A percentile compares a stretch with the other conserved stretches of the same genome.
Evolutionary conservation across 2,888 invertebrate genomes (phyloP).

Genomic region (Ctena decussata): DNA sequence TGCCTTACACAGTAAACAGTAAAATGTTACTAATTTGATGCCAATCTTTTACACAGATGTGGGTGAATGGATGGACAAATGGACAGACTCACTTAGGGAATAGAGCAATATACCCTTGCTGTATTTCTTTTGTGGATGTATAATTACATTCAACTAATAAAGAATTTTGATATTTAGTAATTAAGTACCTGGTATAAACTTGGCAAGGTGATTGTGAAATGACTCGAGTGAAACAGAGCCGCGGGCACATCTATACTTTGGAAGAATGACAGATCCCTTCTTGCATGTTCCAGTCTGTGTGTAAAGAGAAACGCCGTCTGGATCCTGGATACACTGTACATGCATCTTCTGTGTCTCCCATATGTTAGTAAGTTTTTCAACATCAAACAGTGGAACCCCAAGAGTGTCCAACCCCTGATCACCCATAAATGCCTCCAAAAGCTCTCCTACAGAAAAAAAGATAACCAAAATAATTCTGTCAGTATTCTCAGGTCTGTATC

Average conservation of each 20-base stretch:
- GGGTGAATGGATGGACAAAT: no score
- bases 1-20: no score
- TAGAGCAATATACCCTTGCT: no score
- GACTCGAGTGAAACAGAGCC: slow-evolving; percentile 69
- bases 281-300: slow-evolving; percentile 42
- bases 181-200: slow-evolving; percentile 57
- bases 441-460: slow-evolving; percentile 7
- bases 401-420: slow-evolving; percentile 51
- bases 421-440: slow-evolving; percentile 45
- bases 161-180: no score
- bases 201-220: slow-evolving; percentile 63
- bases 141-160: not conserved
- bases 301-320: slow-evolving; percentile 47
- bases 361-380: not conserved
- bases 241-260: slow-evolving; percentile 55
- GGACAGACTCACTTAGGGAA: no score
- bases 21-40: no score
- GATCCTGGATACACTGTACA: slow-evolving; percentile 64
- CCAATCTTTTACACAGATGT: no score
- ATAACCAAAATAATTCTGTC: not conserved
- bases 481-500: not conserved
- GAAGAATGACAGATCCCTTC: slow-evolving; percentile 48
- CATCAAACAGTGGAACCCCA: slow-evolving; percentile 54
- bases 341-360: slow-evolving; percentile 59
- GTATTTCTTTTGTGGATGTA: not conserved